A percentile compares a stretch with the other conserved stretches of the same genome.
Conservation (phyloP, 2,888 invertebrate species). For the Synergus gifuensis region DNA sequence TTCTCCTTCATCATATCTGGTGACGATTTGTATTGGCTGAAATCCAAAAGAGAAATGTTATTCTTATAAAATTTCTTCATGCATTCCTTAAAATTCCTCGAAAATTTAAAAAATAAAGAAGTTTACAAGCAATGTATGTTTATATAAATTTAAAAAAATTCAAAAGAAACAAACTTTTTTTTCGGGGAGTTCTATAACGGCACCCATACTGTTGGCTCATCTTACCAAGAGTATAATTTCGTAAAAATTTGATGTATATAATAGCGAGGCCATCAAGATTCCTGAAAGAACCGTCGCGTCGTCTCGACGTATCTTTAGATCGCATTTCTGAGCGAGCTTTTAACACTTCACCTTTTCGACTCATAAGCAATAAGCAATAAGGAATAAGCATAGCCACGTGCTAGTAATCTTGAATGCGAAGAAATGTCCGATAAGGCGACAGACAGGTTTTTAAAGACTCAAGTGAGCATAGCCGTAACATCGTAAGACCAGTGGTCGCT, state of each 20-base stretch:
- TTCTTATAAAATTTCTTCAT: neutral
- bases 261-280: neutral
- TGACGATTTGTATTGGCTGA: conserved; percentile 88
- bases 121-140: no score
- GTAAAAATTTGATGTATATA: neutral
- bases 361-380: neutral
- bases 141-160: no score
- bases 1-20: conserved; percentile 84
- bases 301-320: neutral
- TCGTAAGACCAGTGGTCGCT: neutral
- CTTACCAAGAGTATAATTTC: no score
- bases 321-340: neutral
- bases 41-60: conserved; percentile 53
- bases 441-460: neutral
- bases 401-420: neutral
- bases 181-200: no score
- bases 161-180: no score
- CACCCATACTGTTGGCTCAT: no score
- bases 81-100: no score
- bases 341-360: neutral
- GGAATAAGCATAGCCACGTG: neutral
- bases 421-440: neutral
- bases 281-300: neutral
- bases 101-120: no score
- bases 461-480: neutral